These are phyloP conservation scores for Spinibarbus caldwelli DNA, from an alignment of 2,797 vertebrate genomes.

Conservation along the genomic window DNA sequence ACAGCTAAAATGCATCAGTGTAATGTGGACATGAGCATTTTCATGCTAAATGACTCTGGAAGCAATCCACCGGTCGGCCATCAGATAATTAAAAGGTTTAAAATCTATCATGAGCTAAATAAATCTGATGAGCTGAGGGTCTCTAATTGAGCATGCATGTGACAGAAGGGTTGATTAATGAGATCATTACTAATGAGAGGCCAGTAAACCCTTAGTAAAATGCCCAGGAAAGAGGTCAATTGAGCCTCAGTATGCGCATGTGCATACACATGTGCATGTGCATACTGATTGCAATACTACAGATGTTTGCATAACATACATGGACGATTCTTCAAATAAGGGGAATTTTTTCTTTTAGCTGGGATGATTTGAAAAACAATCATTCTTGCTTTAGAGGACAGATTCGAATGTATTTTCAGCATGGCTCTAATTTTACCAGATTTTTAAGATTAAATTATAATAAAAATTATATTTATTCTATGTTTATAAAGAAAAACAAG, in stretches of 20 bases:
- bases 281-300: slow-evolving; percentile 18
- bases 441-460: neutral
- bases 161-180: slow-evolving; percentile 42
- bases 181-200: slow-evolving; percentile 46
- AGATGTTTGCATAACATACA: slow-evolving; percentile 25
- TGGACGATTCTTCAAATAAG: neutral
- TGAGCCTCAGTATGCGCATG: slow-evolving; percentile 3
- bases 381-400: neutral
- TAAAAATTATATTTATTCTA: neutral
- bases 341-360: neutral
- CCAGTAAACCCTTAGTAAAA: slow-evolving; percentile 42
- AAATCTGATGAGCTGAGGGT: slow-evolving; percentile 41
- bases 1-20: neutral
- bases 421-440: neutral
- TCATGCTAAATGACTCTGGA: slow-evolving; percentile 34
- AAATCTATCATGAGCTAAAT: slow-evolving; percentile 42
- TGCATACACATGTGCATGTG: neutral
- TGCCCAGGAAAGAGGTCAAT: slow-evolving; percentile 43
- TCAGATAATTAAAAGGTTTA: slow-evolving; percentile 46
- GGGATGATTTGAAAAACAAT: neutral
- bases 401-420: neutral
- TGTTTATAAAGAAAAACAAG: neutral
- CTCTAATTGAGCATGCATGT: slow-evolving; percentile 49
- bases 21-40: slow-evolving; percentile 43
- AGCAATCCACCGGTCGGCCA: slow-evolving; percentile 30